Percentiles rank a stretch among this genome's conserved stretches.
Conservation (phyloP, 2,888 invertebrate species). For the Pardosa pseudoannulata region DNA sequence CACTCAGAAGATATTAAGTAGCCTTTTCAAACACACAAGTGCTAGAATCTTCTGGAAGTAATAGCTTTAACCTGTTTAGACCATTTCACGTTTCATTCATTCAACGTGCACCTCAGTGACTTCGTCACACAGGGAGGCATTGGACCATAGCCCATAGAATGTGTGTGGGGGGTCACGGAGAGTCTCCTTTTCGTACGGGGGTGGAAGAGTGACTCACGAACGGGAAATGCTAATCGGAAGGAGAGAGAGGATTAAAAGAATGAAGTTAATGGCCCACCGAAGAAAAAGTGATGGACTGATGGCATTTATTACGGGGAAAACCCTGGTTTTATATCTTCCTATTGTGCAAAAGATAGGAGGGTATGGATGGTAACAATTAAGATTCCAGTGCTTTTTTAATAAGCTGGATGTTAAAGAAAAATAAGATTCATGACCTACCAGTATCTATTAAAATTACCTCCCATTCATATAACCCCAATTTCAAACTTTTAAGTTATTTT, state of each 20-base stretch:
- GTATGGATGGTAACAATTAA: background rate
- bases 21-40: no score
- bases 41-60: no score
- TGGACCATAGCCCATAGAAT: constrained; percentile 27
- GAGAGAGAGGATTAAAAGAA: constrained; percentile 37
- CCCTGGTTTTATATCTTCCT: background rate
- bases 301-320: constrained; percentile 36
- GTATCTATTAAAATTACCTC: no score
- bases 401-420: no score
- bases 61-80: background rate
- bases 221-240: constrained; percentile 68
- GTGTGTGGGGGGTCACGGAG: constrained; percentile 13
- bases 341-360: no score
- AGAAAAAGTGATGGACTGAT: constrained; percentile 38
- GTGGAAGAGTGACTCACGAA: constrained; percentile 43
- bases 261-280: constrained; percentile 62
- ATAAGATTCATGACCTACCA: no score
- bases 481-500: no score
- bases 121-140: constrained; percentile 13
- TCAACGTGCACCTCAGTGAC: background rate
- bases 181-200: background rate
- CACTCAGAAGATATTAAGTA: no score
- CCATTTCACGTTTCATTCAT: background rate
- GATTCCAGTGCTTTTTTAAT: no score
- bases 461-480: no score